These are phyloP conservation scores for Ophonus ardosiacus DNA, from an alignment of 2,888 invertebrate species.

Conservation along the genomic window DNA sequence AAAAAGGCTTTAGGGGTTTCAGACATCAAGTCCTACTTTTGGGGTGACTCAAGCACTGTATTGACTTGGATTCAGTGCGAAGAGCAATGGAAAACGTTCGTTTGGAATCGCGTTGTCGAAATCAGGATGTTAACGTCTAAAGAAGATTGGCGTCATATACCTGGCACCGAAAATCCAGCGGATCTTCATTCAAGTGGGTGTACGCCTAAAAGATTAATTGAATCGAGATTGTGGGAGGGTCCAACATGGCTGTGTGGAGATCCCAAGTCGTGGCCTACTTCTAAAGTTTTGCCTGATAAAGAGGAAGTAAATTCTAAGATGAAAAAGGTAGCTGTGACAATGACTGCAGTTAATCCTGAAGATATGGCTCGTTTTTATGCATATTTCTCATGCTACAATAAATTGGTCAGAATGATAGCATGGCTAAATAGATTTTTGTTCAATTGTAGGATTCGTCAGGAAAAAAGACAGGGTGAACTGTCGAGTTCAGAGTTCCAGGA, in stretches of 20 bases:
- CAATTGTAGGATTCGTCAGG: background rate
- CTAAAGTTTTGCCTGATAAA: background rate
- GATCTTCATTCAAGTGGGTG: constrained; percentile 70
- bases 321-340: background rate
- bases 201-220: constrained; percentile 65
- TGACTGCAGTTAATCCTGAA: constrained; percentile 66
- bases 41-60: constrained; percentile 68
- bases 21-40: constrained; percentile 65
- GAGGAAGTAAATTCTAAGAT: background rate
- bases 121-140: constrained; percentile 66
- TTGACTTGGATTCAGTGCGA: constrained; percentile 67
- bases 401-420: constrained; percentile 59
- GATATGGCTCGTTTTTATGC: constrained; percentile 8
- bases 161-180: constrained; percentile 69
- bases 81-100: constrained; percentile 68
- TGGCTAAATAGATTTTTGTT: constrained; percentile 62
- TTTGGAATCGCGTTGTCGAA: constrained; percentile 68
- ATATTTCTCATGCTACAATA: constrained; percentile 65
- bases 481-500: background rate
- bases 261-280: constrained; percentile 67
- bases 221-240: constrained; percentile 70
- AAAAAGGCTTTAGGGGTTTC: constrained; percentile 49
- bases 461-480: background rate
- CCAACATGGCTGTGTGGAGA: constrained; percentile 68
- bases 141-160: constrained; percentile 68